Base-by-base conservation (phyloP, 1,140 invertebrate species). In the Philopotamus ludificatus region DNA sequence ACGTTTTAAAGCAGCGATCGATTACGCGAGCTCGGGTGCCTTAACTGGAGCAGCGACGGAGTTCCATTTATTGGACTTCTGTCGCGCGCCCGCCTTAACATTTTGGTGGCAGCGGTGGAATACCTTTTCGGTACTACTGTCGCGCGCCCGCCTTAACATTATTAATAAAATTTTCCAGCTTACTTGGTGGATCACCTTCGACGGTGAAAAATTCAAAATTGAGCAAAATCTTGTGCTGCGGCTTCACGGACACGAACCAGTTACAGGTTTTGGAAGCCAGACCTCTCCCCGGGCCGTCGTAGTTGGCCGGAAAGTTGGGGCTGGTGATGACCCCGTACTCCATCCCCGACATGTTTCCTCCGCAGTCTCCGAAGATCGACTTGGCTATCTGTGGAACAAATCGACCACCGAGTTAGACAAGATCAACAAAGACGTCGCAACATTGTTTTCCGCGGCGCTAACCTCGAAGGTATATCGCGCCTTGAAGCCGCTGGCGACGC, bases 361-460 rank as follows among this genome's bases (percentile, higher is more conserved):
- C 94, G 76, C 94, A 97, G 79, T 95, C 93, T 79, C 92, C 91
- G 74, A 92, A 93, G 73, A 93, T 89, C 8, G 90, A 89, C 75
- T 93, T 92, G 44, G 90, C 89, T 26, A 82, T 78, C 79, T 94
- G 87, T 74, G 93, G 94, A 70, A 86, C 7, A 84, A n/a, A n/a
- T n/a, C n/a, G n/a, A n/a, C n/a, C n/a, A n/a, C n/a, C n/a, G n/a
- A n/a, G n/a, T n/a, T n/a, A n/a, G n/a, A n/a, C n/a, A n/a, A n/a
- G 49, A 51, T 16, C 7, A 51, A 51, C 7, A 3, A 3, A 51
- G 3, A 2, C 1, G 12, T 20, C 12, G n/a, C 20, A 21, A 15
- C 1, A 54, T 53, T 26, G 20, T 50, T 50, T 8, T 50, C 9
- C 20, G 15, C 15, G 42, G 28, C 16, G 12, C n/a, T 22, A 55